Percentiles rank a stretch among this genome's conserved stretches.
Conservation (phyloP, 2,888 invertebrate species). For the Pimpla rufipes region DNA sequence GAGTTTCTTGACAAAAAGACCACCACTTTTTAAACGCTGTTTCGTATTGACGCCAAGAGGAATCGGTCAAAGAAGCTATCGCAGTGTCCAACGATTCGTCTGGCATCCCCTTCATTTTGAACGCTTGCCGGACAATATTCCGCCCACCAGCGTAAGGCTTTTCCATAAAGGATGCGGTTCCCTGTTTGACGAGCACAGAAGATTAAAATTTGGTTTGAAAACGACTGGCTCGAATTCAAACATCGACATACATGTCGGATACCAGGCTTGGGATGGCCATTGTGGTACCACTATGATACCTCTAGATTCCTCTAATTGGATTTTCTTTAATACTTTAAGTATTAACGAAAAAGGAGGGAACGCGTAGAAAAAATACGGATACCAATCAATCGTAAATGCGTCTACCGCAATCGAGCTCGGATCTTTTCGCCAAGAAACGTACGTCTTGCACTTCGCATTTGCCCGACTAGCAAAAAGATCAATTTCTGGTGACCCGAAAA, state of each 20-base stretch:
- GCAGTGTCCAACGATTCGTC: slow-evolving; percentile 24
- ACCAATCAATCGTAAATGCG: slow-evolving; percentile 62
- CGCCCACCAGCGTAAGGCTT: slow-evolving; percentile 54
- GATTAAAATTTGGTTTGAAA: slow-evolving; percentile 29
- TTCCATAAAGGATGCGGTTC: slow-evolving; percentile 45
- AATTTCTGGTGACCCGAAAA: slow-evolving; percentile 46
- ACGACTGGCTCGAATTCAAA: slow-evolving; percentile 28
- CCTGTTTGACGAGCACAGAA: slow-evolving; percentile 33
- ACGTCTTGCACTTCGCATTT: slow-evolving; percentile 59
- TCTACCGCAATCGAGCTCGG: slow-evolving; percentile 53
- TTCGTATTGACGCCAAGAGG: slow-evolving; percentile 51
- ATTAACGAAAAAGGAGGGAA: slow-evolving; percentile 61
- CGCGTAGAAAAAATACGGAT: slow-evolving; percentile 59
- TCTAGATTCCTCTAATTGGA: slow-evolving; percentile 16
- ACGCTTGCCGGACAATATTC: slow-evolving; percentile 49
- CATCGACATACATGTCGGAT: slow-evolving; percentile 25
- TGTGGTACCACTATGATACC: slow-evolving; percentile 33
- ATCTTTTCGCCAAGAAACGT: slow-evolving; percentile 58
- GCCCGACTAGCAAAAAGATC: slow-evolving; percentile 63
- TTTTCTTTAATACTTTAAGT: slow-evolving; percentile 27
- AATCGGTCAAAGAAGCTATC: slow-evolving; percentile 42
- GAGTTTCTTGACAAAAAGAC: slow-evolving; percentile 37
- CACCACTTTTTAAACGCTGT: slow-evolving; percentile 52
- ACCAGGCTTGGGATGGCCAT: slow-evolving; percentile 48
- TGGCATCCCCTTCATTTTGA: slow-evolving; percentile 35